Evolutionary conservation across 2,888 invertebrate genomes (phyloP), one percentile per base, ranked within the genome.

Genomic region (Ernsta delagoae): DNA sequence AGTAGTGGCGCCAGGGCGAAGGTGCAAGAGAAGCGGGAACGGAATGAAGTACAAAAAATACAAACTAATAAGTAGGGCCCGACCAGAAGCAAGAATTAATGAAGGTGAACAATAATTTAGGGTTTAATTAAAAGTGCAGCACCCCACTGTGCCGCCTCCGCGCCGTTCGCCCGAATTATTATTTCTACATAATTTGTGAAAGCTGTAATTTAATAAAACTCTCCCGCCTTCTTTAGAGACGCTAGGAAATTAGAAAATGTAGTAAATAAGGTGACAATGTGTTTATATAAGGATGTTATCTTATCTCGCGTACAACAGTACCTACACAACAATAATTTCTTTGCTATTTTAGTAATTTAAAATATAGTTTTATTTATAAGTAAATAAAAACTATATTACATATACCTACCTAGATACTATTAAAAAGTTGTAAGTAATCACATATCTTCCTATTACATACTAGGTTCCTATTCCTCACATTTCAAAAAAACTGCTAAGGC

Each of bases 21-120:
- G n/a, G n/a, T n/a, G n/a, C n/a, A n/a, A n/a, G n/a, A 69, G 59
- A 63, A 53, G 34, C 76, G 75, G 78, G 79, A 77, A 75, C 76
- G 75, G 78, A 79, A 77, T 75, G 80, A 75, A 75, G 81, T 80
- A 89, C 86, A 92, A 92, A 92, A 92, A 92, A 89, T 84, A 87
- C 83, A 87, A 89, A 89, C 90, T 92, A 92, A 92, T 92, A 92
- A 92, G 92, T 89, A 84, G 80, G 78, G 79, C 79, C 81, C 83
- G 84, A 86, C 86, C 90, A 83, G 92, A 88, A 90, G 92, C 90
- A 85, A 81, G 89, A 92, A 92, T 92, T 91, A 92, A 92, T 92
- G 90, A 89, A 93, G 91, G 92, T 89, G 91, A 90, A 90, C 92
- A 90, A 92, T 93, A 92, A 93, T 91, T 93, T 92, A 92, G 90